Evolutionary conservation across 2,797 vertebrate genomes (phyloP), one percentile per base, ranked within the genome.

Genomic region (Rhincodon typus): DNA sequence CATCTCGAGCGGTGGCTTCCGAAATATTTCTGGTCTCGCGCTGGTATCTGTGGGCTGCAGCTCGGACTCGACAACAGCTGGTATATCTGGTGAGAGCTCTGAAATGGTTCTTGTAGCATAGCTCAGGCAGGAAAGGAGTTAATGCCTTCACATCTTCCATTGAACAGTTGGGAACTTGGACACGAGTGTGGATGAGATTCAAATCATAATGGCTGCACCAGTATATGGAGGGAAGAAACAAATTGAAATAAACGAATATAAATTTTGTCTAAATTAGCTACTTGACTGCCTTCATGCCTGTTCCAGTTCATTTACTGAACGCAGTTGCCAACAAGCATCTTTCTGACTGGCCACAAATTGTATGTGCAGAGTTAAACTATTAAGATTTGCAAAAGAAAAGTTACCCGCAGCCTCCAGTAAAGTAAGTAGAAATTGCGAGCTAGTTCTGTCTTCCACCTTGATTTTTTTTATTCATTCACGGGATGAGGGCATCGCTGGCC

Each of bases 1-100:
- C 94, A 95, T 34, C 70, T 95, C 27, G 94, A 95, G 27, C 70
- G 94, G 30, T 72, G 94, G 94, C 94, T 95, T 50, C 94, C 94
- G 2, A 72, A 27, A 53, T 38, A 50, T 30, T 30, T 95, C 69
- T 95, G 94, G 94, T 72, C 46, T 77, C 94, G 70, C 19, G 94
- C 94, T 95, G 94, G 94, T 72, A 53, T 34, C 94, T 57, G 94
- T 25, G 94, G 94, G 27, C 5, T 7, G 46, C 74, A 53, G 25
- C 25, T 95, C 34, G 94, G 94, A 53, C 70, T 95, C 50, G 94
- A 77, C 70, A 74, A 95, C 94, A 95, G n/a, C 17, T 95, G 94
- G 94, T 95, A 95, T 50, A 95, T 95, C 38, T 95, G 94, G 94
- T 95, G 70, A 95, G 94, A 77, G 62, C 62, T 38, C 12, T 1